Evolutionary conservation across 2,797 vertebrate species (phyloP), one percentile per base, ranked within the genome.

Genomic region (Heliangelus exortis): DNA sequence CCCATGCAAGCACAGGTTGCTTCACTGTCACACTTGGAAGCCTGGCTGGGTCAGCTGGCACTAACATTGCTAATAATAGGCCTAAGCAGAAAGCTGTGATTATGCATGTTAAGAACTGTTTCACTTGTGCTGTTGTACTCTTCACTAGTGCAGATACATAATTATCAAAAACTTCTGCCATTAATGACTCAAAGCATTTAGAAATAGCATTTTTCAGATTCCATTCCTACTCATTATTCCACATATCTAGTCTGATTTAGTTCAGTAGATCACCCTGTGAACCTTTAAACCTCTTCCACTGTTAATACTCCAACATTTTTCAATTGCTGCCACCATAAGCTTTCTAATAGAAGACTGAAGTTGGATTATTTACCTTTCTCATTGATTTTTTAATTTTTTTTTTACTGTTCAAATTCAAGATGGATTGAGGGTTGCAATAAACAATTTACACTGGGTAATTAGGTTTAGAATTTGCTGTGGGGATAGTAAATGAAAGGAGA

Each of bases 381-480:
- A 58, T 89, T 84, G 47, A 47, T 89, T 91, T 90, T 77, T 79
- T 55, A 84, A 29, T 53, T 53, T 23, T 83, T 87, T 57, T 78
- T 54, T 33, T 53, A 57, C 16, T 31, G 18, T 81, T 85, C 41
- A 87, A 91, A 94, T 74, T 84, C 43, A 87, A 62, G 71, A 92
- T 89, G 59, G 36, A 87, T 33, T 87, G 33, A 91, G 62, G 57
- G 6, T 17, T 81, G 65, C 76, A 90, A 94, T 77, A 92, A 96
- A 85, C 77, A 94, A 84, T 83, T 91, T 93, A 80, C 47, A 58
- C 8, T 77, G 76, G 53, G 29, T 78, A 90, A 93, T 83, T 87
- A 62, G 17, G 15, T 89, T 92, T 62, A 75, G 72, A 72, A 62
- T 83, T 95, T 93, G 14, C 58, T 51, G 9, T 43, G 63, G 66